Percentiles rank a stretch among this genome's conserved stretches.
phyloP scores from a whole-genome alignment of 2,797 vertebrate species.

The Tinamus major region DNA sequence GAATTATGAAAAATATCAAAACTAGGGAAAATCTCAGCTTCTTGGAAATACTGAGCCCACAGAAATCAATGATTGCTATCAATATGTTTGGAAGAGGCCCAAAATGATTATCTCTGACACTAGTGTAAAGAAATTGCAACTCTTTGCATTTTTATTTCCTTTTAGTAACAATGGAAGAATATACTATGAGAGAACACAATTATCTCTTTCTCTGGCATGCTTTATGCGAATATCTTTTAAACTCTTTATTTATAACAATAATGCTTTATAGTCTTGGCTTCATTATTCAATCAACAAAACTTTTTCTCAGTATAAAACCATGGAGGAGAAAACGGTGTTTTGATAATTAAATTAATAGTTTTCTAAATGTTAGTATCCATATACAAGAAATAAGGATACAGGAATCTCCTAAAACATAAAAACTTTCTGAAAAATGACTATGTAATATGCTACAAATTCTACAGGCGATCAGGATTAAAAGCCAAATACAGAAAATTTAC shows the following conservation, averaged over 20 bases:
- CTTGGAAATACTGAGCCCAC: background rate
- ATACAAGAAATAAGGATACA: background rate
- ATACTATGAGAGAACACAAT: background rate
- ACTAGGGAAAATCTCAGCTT: background rate
- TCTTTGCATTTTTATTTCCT: conserved; percentile 11
- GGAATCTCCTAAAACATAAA: background rate
- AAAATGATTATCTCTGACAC: conserved; percentile 4
- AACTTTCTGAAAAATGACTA: background rate
- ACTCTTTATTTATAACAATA: background rate
- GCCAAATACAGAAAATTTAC: background rate
- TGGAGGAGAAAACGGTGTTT: background rate
- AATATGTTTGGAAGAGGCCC: background rate
- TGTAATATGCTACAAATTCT: background rate
- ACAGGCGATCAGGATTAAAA: background rate
- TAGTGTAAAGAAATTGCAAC: conserved; percentile 31
- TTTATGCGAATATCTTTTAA: background rate
- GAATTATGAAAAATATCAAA: background rate
- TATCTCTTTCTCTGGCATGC: background rate
- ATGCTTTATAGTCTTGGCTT: background rate
- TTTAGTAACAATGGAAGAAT: background rate
- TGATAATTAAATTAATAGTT: background rate
- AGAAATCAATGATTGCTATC: conserved; percentile 39
- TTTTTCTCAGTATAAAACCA: background rate
- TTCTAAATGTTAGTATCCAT: background rate
- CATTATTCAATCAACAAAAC: background rate